phyloP scores from a whole-genome alignment of 2,797 vertebrate species.

The Halcyon smyrnensis region DNA sequence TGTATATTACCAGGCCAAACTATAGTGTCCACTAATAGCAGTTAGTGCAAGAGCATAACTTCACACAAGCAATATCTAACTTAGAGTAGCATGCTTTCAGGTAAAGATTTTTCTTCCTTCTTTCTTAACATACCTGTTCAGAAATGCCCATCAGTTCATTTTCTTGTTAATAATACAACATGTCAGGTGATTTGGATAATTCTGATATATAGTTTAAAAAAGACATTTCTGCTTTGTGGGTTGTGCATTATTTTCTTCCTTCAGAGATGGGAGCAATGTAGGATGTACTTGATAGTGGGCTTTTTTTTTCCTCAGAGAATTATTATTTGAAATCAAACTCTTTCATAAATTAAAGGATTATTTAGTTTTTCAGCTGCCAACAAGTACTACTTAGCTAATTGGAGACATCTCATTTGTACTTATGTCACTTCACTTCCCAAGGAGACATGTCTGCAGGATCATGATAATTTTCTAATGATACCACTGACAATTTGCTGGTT shows the following conservation, averaged over 20 bases:
- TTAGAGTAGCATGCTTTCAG: background rate
- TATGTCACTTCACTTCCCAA: background rate
- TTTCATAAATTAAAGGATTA: background rate
- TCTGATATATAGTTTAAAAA: background rate
- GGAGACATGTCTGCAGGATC: background rate
- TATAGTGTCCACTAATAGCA: background rate
- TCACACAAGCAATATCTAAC: background rate
- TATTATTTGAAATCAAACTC: background rate
- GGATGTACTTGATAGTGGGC: background rate
- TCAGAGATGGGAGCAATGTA: background rate
- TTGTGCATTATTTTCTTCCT: background rate
- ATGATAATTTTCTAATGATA: background rate
- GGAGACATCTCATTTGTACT: background rate
- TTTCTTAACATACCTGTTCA: background rate
- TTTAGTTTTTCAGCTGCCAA: background rate
- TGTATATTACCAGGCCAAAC: background rate
- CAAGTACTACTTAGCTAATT: background rate
- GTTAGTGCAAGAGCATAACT: background rate
- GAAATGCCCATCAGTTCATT: background rate
- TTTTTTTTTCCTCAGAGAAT: background rate
- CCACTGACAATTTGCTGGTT: background rate
- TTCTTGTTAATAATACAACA: background rate
- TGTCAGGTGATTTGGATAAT: background rate
- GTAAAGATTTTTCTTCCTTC: background rate
- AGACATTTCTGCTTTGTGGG: background rate